phyloP scores from a whole-genome alignment of 2,888 invertebrate genomes.

The Minunthozetes semirufus region DNA sequence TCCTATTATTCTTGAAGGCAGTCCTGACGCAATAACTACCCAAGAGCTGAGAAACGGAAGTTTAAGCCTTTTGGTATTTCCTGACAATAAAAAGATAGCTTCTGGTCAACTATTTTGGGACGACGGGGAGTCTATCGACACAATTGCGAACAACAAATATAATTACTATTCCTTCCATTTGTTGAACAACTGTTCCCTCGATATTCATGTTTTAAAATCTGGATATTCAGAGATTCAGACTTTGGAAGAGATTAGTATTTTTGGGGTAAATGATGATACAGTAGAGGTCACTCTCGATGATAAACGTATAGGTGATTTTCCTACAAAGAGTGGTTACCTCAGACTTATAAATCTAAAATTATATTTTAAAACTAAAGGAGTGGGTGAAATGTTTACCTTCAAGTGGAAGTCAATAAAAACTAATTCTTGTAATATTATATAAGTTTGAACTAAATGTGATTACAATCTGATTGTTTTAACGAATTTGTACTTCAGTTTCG shows the following conservation, averaged over 20 bases:
- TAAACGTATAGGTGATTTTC: neutral
- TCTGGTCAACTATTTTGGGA: slow-evolving; percentile 43
- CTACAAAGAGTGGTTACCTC: neutral
- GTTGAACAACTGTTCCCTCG: neutral
- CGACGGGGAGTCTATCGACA: slow-evolving; percentile 40
- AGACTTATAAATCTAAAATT: neutral
- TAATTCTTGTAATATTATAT: too few relatives aligned
- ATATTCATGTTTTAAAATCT: neutral
- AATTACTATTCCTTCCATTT: slow-evolving; percentile 26
- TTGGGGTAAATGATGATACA: neutral
- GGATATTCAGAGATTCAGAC: neutral
- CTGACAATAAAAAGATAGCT: slow-evolving; percentile 37
- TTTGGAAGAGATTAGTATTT: neutral
- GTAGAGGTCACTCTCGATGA: neutral
- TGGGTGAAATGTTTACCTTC: neutral
- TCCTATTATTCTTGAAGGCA: neutral
- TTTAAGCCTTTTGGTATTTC: neutral
- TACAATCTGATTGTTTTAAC: too few relatives aligned
- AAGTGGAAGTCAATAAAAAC: neutral
- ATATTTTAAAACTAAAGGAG: neutral
- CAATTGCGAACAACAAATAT: slow-evolving; percentile 27
- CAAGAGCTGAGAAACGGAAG: neutral
- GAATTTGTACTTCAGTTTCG: too few relatives aligned
- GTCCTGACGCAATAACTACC: neutral
- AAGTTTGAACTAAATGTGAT: too few relatives aligned